Percentiles rank a stretch among this genome's conserved stretches.
Conservation (phyloP, 2,888 invertebrate genomes). For the Hylaea fasciaria region DNA sequence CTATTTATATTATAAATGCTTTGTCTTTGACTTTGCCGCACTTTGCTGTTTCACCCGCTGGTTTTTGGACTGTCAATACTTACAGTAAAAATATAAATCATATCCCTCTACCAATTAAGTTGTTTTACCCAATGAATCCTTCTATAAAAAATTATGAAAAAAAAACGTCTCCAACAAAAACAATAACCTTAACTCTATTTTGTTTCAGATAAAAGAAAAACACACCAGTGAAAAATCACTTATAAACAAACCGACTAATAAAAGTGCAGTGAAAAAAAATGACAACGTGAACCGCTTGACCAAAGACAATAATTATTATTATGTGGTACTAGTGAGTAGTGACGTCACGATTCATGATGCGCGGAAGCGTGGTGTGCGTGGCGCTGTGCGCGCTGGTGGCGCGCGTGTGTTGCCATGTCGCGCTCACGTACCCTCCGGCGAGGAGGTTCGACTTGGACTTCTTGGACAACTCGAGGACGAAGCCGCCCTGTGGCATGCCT, state of each 20-base stretch:
- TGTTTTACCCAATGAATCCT: too few relatives aligned
- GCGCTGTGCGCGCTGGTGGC: slow-evolving; percentile 55
- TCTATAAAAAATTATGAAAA: too few relatives aligned
- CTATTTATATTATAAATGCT: too few relatives aligned
- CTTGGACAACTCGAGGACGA: slow-evolving; percentile 95
- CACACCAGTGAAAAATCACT: background rate
- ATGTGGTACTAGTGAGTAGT: slow-evolving; percentile 22
- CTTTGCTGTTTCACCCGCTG: too few relatives aligned
- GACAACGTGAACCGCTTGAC: background rate
- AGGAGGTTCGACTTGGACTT: slow-evolving; percentile 96
- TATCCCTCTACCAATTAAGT: too few relatives aligned
- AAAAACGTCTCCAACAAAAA: too few relatives aligned
- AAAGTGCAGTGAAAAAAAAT: slow-evolving; percentile 3
- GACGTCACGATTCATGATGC: slow-evolving; percentile 27
- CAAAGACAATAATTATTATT: background rate
- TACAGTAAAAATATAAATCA: too few relatives aligned
- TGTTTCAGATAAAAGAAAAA: slow-evolving; percentile 15
- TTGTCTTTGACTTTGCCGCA: too few relatives aligned
- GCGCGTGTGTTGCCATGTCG: slow-evolving; percentile 87
- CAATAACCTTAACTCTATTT: background rate
- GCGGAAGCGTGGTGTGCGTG: slow-evolving; percentile 55
- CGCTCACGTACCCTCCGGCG: slow-evolving; percentile 95
- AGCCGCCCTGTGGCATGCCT: slow-evolving; percentile 97
- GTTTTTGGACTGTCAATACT: too few relatives aligned
- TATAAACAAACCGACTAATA: background rate